Conservation (phyloP, 2,113 vertebrate species). For the Rhea pennata region DNA sequence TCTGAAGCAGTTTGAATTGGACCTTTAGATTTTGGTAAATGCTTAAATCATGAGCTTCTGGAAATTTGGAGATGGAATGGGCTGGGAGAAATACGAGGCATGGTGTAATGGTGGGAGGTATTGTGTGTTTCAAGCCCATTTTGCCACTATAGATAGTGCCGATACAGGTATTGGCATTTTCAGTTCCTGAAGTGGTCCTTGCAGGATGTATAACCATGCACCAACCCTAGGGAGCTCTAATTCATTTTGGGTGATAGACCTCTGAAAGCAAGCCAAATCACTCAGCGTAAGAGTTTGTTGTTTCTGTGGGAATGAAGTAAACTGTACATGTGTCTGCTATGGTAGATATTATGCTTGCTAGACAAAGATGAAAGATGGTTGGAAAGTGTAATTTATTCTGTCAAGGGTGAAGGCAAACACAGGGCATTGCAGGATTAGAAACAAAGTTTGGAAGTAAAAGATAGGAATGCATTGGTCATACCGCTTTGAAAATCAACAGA, state of each 20-base stretch:
- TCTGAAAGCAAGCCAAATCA: background rate
- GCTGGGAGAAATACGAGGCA: background rate
- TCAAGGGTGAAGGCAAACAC: background rate
- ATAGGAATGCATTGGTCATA: background rate
- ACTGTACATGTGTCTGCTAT: background rate
- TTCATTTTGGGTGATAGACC: background rate
- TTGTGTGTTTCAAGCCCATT: background rate
- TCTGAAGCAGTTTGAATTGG: background rate
- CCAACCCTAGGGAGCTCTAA: background rate
- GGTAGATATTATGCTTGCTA: background rate
- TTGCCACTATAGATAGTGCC: background rate
- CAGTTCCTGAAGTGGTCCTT: background rate
- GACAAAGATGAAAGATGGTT: background rate
- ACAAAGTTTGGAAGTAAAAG: background rate
- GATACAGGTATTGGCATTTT: background rate
- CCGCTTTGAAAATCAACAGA: background rate
- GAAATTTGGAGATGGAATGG: background rate
- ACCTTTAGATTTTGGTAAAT: background rate
- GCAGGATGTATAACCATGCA: fast-evolving
- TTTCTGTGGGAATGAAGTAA: background rate
- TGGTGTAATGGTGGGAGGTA: background rate
- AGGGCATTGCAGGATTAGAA: background rate
- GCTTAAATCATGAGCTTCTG: background rate
- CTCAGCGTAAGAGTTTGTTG: background rate
- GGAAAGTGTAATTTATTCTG: background rate